Evolutionary conservation across 2,113 vertebrate species (phyloP).

Genomic region (Malurus melanocephalus): DNA sequence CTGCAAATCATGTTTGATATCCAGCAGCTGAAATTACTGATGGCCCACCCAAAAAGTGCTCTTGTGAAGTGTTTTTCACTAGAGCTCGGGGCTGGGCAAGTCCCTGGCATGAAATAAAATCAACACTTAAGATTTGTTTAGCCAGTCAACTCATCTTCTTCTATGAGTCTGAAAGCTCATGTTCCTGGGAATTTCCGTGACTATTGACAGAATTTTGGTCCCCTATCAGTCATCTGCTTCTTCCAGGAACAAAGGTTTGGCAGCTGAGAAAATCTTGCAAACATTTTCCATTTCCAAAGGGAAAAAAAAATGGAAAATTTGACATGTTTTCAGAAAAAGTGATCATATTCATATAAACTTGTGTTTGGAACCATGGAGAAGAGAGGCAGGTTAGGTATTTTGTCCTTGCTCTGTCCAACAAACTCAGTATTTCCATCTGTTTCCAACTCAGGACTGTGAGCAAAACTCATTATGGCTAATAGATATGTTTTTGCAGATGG

Average conservation of each 20-base stretch:
- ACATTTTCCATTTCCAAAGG: conserved; percentile 28
- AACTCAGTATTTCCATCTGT: conserved; percentile 24
- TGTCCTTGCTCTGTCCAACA: neutral
- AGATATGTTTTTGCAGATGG: conserved; percentile 29
- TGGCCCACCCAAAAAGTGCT: conserved; percentile 9
- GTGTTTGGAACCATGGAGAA: neutral
- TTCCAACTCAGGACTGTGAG: neutral
- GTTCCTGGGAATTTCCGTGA: neutral
- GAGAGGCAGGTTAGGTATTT: neutral
- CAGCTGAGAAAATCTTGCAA: neutral
- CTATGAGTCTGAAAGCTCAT: neutral
- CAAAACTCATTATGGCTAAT: neutral
- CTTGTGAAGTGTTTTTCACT: conserved; percentile 4
- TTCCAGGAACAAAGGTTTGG: conserved; percentile 1
- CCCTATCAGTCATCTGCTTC: neutral
- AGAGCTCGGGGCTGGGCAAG: neutral
- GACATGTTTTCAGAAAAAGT: conserved; percentile 12
- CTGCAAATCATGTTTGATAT: conserved; percentile 19
- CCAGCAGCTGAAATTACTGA: conserved; percentile 31
- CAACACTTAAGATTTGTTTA: neutral
- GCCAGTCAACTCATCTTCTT: neutral
- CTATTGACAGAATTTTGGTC: neutral
- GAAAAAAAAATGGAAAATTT: neutral
- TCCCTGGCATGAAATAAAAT: conserved; percentile 3
- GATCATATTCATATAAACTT: neutral